Evolutionary conservation across 2,888 invertebrate species (phyloP).

Genomic region (Yponomeuta evonymella): DNA sequence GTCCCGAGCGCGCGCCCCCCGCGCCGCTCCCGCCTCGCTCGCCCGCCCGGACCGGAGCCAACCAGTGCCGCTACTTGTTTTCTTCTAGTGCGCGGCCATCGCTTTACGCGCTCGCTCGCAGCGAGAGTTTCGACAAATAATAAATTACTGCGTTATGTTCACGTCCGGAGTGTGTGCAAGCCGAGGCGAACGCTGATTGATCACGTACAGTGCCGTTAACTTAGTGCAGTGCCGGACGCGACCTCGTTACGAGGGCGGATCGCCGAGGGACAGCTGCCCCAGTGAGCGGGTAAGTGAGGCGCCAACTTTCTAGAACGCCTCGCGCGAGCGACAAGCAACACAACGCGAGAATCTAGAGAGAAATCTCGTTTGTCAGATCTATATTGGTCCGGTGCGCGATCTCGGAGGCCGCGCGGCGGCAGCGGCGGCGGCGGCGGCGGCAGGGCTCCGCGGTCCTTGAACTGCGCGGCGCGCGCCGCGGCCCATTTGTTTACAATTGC

Average conservation of each 20-base stretch:
- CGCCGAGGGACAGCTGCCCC: not conserved
- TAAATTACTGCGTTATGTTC: constrained; percentile 30
- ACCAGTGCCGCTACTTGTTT: constrained; percentile 48
- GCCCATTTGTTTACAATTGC: constrained; percentile 5
- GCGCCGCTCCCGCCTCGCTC: constrained; percentile 27
- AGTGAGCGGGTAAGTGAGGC: constrained; percentile 6
- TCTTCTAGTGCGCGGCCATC: constrained; percentile 67
- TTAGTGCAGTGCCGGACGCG: constrained; percentile 43
- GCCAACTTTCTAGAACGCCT: constrained; percentile 1
- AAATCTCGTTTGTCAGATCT: constrained; percentile 12
- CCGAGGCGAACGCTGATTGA: not conserved
- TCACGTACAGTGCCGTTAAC: constrained; percentile 24
- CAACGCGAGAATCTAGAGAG: not conserved
- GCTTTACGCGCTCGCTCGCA: constrained; percentile 46
- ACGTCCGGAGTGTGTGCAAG: not conserved
- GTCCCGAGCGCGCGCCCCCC: constrained; percentile 40
- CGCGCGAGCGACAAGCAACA: not conserved
- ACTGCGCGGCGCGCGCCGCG: not conserved
- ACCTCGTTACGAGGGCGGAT: constrained; percentile 2
- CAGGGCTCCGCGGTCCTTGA: constrained; percentile 5
- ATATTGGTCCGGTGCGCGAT: constrained; percentile 4
- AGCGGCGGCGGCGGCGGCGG: not conserved
- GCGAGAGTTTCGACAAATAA: constrained; percentile 29
- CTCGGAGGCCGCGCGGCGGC: constrained; percentile 2
- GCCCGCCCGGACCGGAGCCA: constrained; percentile 46